A percentile compares a stretch with the other conserved stretches of the same genome.
Conservation (phyloP, 2,888 invertebrate genomes). For the Diogma glabrata region DNA sequence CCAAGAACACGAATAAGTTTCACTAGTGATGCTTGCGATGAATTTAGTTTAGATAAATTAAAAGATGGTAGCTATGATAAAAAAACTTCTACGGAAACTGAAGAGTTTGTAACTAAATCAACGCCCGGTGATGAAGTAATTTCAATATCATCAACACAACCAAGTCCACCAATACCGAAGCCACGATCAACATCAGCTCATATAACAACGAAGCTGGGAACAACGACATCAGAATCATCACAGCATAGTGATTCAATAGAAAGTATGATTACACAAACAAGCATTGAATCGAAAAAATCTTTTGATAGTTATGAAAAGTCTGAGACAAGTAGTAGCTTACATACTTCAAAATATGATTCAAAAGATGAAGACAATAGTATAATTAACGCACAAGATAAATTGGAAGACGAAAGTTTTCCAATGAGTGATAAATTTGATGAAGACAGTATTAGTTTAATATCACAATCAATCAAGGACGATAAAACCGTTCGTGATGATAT, state of each 20-base stretch:
- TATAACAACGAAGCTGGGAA: conserved; percentile 22
- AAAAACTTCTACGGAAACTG: neutral
- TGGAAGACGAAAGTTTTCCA: conserved; percentile 16
- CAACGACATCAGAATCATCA: conserved; percentile 16
- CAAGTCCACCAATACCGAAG: conserved; percentile 28
- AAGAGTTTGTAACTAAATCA: neutral
- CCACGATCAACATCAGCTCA: conserved; percentile 25
- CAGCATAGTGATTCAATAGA: conserved; percentile 15
- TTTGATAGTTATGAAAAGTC: conserved; percentile 5
- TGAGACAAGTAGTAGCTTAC: neutral
- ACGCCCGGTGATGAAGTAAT: neutral
- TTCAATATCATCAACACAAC: conserved; percentile 16
- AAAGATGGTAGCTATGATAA: neutral
- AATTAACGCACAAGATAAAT: conserved; percentile 7
- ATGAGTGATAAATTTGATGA: conserved; percentile 10
- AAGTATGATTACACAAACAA: conserved; percentile 20
- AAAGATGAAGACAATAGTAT: conserved; percentile 10
- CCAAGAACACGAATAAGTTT: conserved; percentile 35
- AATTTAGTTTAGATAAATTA: conserved; percentile 9
- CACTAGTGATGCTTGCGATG: conserved; percentile 26
- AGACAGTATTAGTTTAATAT: neutral
- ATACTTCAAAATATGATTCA: conserved; percentile 8
- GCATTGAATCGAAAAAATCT: conserved; percentile 19
- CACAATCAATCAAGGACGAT: neutral
- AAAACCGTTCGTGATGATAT: neutral